phyloP scores from a whole-genome alignment of 1,140 invertebrate genomes.

The Sitodiplosis mosellana region DNA sequence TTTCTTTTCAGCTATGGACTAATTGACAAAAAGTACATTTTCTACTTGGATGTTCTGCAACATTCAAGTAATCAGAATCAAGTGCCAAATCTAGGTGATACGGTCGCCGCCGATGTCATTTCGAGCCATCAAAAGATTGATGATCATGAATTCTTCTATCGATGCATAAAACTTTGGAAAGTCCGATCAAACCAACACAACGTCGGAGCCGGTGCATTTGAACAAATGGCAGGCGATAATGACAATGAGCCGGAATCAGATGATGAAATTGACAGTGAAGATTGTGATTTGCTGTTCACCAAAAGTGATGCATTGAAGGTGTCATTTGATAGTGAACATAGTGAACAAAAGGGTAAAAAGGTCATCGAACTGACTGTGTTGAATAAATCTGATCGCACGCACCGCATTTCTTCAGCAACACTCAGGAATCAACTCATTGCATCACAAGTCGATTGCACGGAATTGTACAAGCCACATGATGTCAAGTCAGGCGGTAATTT shows the following conservation, averaged over 20 bases:
- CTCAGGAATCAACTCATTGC: too few relatives aligned
- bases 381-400: too few relatives aligned
- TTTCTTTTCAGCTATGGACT: too few relatives aligned
- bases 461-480: too few relatives aligned
- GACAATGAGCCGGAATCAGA: not conserved
- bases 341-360: too few relatives aligned
- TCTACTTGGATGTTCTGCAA: not conserved
- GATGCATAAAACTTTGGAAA: not conserved
- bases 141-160: not conserved
- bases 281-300: not conserved
- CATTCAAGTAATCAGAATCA: not conserved
- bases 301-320: not conserved
- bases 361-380: too few relatives aligned
- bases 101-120: not conserved
- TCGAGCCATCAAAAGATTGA: not conserved
- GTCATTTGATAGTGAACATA: too few relatives aligned
- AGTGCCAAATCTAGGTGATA: not conserved
- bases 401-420: too few relatives aligned
- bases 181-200: not conserved
- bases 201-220: not conserved
- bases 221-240: not conserved
- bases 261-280: not conserved
- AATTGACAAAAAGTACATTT: not conserved
- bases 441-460: too few relatives aligned
- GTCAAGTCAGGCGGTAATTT: too few relatives aligned